Percentiles rank a stretch among this genome's conserved stretches.
phyloP scores from a whole-genome alignment of 2,113 vertebrate species.

The Redunca redunca region DNA sequence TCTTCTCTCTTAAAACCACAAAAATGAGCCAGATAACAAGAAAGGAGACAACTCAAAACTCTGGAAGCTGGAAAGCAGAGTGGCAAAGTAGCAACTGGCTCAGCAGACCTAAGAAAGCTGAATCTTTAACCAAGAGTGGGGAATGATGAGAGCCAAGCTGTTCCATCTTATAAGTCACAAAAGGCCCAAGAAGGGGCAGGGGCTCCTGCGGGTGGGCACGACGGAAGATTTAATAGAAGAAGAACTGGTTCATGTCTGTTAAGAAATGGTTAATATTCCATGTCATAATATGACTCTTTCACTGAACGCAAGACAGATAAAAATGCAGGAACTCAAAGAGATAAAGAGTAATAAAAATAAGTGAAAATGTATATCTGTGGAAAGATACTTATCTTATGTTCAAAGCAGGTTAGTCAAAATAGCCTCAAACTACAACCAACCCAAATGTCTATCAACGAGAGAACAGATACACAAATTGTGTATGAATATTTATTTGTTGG shows the following conservation, averaged over 20 bases:
- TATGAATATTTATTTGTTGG: background rate
- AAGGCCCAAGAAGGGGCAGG: background rate
- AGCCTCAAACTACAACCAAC: background rate
- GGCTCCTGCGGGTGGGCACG: background rate
- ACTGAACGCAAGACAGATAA: background rate
- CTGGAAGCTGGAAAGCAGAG: background rate
- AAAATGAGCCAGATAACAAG: background rate
- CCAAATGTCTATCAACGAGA: background rate
- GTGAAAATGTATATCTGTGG: background rate
- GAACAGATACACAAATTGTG: background rate
- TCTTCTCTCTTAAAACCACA: conserved; percentile 1
- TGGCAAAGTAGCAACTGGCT: background rate
- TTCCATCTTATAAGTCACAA: background rate
- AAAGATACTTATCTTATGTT: background rate
- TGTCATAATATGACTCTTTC: background rate
- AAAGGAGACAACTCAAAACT: background rate
- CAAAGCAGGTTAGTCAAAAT: background rate
- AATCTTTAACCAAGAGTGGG: background rate
- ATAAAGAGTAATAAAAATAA: conserved; percentile 20
- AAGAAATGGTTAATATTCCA: conserved; percentile 5
- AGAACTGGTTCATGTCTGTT: background rate
- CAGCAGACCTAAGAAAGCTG: background rate
- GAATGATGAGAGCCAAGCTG: background rate
- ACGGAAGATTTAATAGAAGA: background rate
- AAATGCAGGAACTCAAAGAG: background rate